phyloP scores from a whole-genome alignment of 2,113 vertebrate species.

The Cyphomyrus discorhynchus region DNA sequence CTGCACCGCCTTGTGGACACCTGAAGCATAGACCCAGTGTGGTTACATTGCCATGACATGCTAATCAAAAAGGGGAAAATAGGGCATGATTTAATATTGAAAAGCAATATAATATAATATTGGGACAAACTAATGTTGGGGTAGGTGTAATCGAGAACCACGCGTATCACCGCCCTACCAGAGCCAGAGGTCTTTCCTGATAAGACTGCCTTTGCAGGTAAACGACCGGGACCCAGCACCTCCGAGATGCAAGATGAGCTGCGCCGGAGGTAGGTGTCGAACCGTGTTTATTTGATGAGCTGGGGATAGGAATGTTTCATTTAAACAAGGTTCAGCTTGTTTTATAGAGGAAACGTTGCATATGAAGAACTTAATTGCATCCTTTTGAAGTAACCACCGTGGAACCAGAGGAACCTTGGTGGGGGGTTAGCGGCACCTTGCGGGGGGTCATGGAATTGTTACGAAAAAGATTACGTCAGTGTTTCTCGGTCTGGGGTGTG shows the following conservation, averaged over 20 bases:
- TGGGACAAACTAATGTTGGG: background rate
- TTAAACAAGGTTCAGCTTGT: background rate
- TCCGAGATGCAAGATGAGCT: constrained; percentile 65
- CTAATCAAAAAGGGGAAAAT: background rate
- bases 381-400: background rate
- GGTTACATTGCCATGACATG: background rate
- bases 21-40: background rate
- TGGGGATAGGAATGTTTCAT: background rate
- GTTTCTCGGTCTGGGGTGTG: background rate
- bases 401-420: background rate
- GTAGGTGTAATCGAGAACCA: background rate
- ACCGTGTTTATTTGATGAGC: background rate
- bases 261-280: constrained; percentile 65
- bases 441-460: background rate
- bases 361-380: background rate
- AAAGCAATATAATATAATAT: background rate
- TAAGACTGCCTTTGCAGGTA: constrained; percentile 39
- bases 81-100: background rate
- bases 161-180: background rate
- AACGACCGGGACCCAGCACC: constrained; percentile 35
- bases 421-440: constrained; percentile 3
- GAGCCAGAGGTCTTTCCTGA: background rate
- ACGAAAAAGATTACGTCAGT: background rate
- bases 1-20: background rate
- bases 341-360: background rate